A percentile compares a stretch with the other conserved stretches of the same genome.
Evolutionary conservation across 2,797 vertebrate species (phyloP).

Genomic region (Periparus ater): DNA sequence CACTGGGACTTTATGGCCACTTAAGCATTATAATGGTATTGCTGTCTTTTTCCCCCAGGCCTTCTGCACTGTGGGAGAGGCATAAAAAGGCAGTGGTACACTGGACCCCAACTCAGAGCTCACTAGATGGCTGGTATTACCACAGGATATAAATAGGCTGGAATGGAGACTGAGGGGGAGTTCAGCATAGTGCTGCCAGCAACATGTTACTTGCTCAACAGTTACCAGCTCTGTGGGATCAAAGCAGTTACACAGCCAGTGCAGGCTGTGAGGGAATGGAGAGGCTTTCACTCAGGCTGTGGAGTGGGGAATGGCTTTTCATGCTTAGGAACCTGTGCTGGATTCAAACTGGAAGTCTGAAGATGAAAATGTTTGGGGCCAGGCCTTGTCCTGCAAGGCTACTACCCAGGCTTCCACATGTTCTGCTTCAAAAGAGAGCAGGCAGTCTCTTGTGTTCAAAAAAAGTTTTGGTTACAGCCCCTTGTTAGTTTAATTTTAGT

Average conservation of each 20-base stretch:
- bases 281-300: background rate
- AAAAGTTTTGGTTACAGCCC: conserved; percentile 50
- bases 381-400: background rate
- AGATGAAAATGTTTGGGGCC: background rate
- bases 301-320: background rate
- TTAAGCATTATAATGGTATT: conserved; percentile 48
- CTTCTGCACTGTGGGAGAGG: conserved; percentile 29
- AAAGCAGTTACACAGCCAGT: background rate
- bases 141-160: background rate
- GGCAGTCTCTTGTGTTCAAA: conserved; percentile 22
- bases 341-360: background rate
- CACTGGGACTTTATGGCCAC: conserved; percentile 56
- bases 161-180: background rate
- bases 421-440: conserved; percentile 21
- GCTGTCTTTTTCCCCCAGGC: conserved; percentile 15
- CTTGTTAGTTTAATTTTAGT: conserved; percentile 68
- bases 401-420: background rate
- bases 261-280: background rate
- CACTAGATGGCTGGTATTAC: background rate
- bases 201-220: background rate
- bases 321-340: background rate
- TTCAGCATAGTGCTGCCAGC: background rate
- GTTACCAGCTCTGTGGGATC: background rate
- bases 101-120: background rate
- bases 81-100: conserved; percentile 10